Evolutionary conservation across 2,113 vertebrate genomes (phyloP).

Genomic region (Martes martes): DNA sequence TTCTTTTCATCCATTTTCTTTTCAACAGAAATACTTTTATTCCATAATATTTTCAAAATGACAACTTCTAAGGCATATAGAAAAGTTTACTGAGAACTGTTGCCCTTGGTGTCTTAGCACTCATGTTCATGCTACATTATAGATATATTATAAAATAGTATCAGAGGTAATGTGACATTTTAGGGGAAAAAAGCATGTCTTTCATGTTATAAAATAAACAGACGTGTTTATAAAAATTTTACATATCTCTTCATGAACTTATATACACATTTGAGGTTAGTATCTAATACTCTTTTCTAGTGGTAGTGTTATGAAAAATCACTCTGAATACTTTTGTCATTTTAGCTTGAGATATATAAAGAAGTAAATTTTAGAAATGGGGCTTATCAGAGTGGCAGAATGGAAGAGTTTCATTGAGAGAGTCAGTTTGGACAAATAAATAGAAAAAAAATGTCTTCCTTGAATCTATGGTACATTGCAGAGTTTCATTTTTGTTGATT

Average conservation of each 20-base stretch:
- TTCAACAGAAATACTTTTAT: background rate
- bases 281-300: background rate
- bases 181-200: background rate
- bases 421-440: background rate
- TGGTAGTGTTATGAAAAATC: background rate
- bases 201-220: background rate
- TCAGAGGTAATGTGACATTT: background rate
- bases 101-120: background rate
- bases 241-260: background rate
- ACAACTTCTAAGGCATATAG: background rate
- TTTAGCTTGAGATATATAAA: background rate
- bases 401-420: background rate
- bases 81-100: background rate
- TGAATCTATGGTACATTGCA: background rate
- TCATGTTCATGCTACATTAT: background rate
- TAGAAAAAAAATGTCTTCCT: background rate
- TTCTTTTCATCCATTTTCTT: background rate
- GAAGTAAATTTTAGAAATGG: background rate
- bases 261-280: background rate
- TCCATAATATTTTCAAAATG: background rate
- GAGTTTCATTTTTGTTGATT: background rate
- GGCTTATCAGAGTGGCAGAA: background rate
- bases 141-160: background rate
- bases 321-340: background rate
- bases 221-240: background rate